Conservation (phyloP, 2,888 invertebrate genomes). For the Pandemis corylana region DNA sequence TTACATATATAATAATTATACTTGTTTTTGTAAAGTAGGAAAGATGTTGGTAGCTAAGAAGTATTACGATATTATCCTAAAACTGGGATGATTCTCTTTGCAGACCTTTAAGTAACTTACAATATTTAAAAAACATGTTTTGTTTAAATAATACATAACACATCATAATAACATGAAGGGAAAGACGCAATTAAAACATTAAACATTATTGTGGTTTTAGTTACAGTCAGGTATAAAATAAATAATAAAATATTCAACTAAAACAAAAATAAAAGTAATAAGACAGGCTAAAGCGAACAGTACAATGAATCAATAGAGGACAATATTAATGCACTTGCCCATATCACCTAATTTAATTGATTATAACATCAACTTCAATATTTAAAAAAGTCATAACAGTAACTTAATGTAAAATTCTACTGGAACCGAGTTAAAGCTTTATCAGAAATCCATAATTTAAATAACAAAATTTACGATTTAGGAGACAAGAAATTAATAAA, state of each 20-base stretch:
- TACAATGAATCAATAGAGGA: conserved; percentile 80
- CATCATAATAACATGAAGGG: conserved; percentile 63
- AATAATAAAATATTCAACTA: conserved; percentile 85
- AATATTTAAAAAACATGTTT: conserved; percentile 53
- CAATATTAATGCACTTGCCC: conserved; percentile 85
- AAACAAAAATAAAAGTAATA: conserved; percentile 82
- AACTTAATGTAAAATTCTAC: conserved; percentile 84
- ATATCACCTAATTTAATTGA: conserved; percentile 83
- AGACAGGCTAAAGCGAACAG: conserved; percentile 80
- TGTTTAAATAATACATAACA: conserved; percentile 55
- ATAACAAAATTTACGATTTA: conserved; percentile 83
- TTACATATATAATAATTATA: conserved; percentile 76
- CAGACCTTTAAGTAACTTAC: conserved; percentile 54
- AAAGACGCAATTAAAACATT: conserved; percentile 60
- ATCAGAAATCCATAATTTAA: conserved; percentile 83
- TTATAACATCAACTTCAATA: conserved; percentile 84
- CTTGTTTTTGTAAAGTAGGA: conserved; percentile 65
- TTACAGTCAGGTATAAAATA: conserved; percentile 75
- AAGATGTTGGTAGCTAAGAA: conserved; percentile 73
- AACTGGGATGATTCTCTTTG: conserved; percentile 66
- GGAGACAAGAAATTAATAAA: conserved; percentile 81
- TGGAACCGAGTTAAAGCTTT: conserved; percentile 85
- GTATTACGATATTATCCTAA: conserved; percentile 73
- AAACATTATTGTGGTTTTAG: conserved; percentile 64
- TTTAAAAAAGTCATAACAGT: conserved; percentile 82